phyloP scores from a whole-genome alignment of 2,113 vertebrate species.

The Tyto alba region DNA sequence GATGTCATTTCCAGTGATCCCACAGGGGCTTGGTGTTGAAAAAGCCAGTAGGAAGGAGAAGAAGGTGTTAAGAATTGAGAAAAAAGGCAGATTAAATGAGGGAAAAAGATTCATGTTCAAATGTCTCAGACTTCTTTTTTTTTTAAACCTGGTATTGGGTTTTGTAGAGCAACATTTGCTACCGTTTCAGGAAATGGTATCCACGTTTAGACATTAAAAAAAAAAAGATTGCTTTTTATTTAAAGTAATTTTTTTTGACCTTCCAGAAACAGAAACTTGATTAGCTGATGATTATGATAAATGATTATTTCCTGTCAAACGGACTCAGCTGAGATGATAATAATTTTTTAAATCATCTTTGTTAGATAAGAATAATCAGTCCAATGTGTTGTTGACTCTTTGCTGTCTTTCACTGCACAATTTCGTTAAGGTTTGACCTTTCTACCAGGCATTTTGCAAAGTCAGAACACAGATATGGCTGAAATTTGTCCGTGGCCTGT shows the following conservation, averaged over 20 bases:
- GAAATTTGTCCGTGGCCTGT: rapidly evolving
- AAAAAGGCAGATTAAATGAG: neutral
- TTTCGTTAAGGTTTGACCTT: neutral
- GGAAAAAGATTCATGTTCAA: neutral
- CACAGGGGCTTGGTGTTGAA: neutral
- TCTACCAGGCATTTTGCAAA: neutral
- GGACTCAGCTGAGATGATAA: neutral
- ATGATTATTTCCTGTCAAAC: neutral
- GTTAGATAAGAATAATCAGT: neutral
- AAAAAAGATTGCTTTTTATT: neutral
- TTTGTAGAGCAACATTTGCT: neutral
- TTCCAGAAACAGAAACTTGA: neutral
- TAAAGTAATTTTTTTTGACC: neutral
- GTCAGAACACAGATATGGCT: neutral
- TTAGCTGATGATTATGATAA: conserved; percentile 16
- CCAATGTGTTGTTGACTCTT: neutral
- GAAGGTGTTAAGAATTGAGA: neutral
- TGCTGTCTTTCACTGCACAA: neutral
- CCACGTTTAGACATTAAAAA: neutral
- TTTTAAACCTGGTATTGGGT: neutral
- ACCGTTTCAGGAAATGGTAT: neutral
- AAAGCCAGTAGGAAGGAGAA: neutral
- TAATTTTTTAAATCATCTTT: conserved; percentile 8
- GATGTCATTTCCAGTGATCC: neutral
- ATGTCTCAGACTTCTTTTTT: neutral